Evolutionary conservation across 2,797 vertebrate genomes (phyloP).

Genomic region (Malurus leucopterus): DNA sequence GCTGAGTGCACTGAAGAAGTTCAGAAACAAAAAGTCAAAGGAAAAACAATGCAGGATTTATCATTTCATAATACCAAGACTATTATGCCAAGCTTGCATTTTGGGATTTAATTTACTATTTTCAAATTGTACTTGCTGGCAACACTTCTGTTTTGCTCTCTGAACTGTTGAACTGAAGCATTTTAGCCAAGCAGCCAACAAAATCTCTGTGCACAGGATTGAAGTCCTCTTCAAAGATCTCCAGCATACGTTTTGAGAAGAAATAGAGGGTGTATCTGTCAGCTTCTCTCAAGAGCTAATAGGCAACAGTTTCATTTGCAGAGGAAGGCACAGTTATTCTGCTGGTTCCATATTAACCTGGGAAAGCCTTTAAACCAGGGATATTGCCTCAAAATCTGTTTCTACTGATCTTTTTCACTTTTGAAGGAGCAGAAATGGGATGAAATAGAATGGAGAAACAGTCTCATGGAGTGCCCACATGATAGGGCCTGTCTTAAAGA

Average conservation of each 20-base stretch:
- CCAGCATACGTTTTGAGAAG: neutral
- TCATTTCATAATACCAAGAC: neutral
- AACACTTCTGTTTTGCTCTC: neutral
- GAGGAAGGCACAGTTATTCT: neutral
- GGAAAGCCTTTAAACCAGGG: neutral
- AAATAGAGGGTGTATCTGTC: neutral
- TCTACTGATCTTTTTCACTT: neutral
- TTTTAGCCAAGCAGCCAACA: neutral
- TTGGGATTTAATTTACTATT: neutral
- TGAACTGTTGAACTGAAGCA: neutral
- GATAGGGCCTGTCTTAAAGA: neutral
- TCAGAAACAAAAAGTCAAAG: neutral
- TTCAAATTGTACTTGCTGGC: neutral
- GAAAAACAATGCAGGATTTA: neutral
- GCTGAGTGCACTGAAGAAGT: neutral
- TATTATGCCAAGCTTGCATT: neutral
- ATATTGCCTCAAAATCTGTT: neutral
- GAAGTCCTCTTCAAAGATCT: conserved; percentile 13
- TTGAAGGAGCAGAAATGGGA: neutral
- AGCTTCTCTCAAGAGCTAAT: neutral
- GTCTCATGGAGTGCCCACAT: neutral
- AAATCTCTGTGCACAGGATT: neutral
- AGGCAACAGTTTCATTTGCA: neutral
- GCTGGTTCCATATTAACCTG: neutral
- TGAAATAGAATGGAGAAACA: neutral